Conservation (phyloP, 2,113 vertebrate genomes). For the Limanda limanda region DNA sequence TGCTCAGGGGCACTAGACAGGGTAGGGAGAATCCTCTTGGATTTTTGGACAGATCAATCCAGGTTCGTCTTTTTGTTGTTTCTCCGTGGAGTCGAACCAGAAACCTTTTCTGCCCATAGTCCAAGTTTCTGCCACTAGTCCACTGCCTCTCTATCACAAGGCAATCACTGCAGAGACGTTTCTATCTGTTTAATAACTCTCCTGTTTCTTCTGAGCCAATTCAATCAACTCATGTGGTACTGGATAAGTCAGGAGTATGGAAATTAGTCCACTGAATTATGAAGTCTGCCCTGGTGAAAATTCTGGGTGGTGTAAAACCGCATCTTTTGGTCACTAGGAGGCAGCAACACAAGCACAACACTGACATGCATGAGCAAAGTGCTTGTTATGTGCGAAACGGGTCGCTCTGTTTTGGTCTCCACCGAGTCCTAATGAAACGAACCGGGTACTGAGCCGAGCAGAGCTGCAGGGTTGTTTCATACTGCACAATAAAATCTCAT, state of each 20-base stretch:
- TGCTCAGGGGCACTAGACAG: no score
- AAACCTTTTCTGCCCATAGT: no score
- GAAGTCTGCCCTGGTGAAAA: neutral
- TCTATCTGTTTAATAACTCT: constrained; percentile 33
- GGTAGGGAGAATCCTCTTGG: no score
- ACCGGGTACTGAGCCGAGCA: neutral
- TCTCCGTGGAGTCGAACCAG: no score
- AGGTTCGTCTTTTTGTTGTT: no score
- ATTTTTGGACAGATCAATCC: no score
- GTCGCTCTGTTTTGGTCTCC: constrained; percentile 9
- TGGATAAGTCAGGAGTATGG: constrained; percentile 17
- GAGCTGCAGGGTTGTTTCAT: neutral
- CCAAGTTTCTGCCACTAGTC: no score
- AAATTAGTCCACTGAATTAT: constrained; percentile 7
- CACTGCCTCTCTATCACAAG: no score
- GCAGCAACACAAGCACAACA: neutral
- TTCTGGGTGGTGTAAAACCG: no score
- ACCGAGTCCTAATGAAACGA: neutral
- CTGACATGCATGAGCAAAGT: neutral
- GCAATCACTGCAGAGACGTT: constrained; percentile 19
- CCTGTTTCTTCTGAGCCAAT: constrained; percentile 22
- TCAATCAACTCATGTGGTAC: constrained; percentile 7
- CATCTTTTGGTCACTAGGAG: neutral
- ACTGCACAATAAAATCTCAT: no score
- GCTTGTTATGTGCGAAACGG: neutral